phyloP scores from a whole-genome alignment of 2,113 vertebrate species.

The Poecilia latipinna region DNA sequence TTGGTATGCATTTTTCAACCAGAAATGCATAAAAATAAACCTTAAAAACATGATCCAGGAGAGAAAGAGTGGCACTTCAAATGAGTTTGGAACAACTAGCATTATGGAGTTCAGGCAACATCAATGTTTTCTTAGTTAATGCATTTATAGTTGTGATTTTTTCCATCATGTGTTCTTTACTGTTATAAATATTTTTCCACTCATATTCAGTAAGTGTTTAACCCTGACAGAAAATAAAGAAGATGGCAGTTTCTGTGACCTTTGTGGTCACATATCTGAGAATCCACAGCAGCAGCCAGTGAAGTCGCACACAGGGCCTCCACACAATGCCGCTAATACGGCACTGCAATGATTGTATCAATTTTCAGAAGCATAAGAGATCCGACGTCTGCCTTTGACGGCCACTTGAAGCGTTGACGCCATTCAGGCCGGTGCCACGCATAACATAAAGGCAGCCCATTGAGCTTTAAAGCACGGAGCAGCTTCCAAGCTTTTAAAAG shows the following conservation, averaged over 20 bases:
- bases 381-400: conserved; percentile 60
- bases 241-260: background rate
- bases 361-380: conserved; percentile 54
- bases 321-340: conserved; percentile 40
- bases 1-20: too few relatives aligned
- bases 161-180: too few relatives aligned
- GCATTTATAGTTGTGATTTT: too few relatives aligned
- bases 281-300: conserved; percentile 14
- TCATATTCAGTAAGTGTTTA: too few relatives aligned
- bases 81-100: too few relatives aligned
- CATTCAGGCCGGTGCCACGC: conserved; percentile 64
- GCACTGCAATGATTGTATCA: conserved; percentile 34
- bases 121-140: too few relatives aligned
- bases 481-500: conserved; percentile 80
- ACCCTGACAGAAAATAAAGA: too few relatives aligned
- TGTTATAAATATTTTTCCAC: too few relatives aligned
- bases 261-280: conserved; percentile 15
- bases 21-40: too few relatives aligned
- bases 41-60: too few relatives aligned
- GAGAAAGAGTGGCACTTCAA: too few relatives aligned
- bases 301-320: conserved; percentile 21
- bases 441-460: conserved; percentile 69
- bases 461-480: conserved; percentile 71
- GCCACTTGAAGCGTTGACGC: conserved; percentile 68
- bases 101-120: too few relatives aligned